Base-by-base conservation (phyloP, 1,140 invertebrate genomes). In the Diachasma alloeum region DNA sequence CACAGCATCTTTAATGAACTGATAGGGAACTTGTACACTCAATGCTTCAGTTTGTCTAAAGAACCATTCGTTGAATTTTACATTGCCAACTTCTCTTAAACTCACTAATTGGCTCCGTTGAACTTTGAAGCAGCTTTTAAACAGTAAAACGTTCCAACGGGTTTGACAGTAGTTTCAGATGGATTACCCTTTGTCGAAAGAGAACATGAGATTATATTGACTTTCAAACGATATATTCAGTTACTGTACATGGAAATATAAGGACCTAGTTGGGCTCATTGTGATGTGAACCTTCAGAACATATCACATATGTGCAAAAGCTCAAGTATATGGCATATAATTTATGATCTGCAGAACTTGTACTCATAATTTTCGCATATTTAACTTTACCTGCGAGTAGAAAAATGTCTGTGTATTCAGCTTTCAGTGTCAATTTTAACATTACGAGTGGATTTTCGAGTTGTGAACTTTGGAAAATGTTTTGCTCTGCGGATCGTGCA, bases 31-130 rank as follows among this genome's bases (percentile, higher is more conserved):
- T 53, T 53, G n/a, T 15, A 9, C 6, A 53, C 48, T 53, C 48
- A 2, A 19, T 53, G 5, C 1, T 17, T 53, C 15, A 53, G 15
- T n/a, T 53, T 9, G 9, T 2, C n/a, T 53, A 17, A 53, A 53
- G 48, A 42, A 59, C 67, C 67, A 74, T 77, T 66, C 78, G 79
- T 73, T 79, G 72, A 59, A 79, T 74, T 44, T 75, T 75, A 68
- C 76, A 77, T 46, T 73, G 69, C 36, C 59, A 73, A 22, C 70
- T 72, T 63, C 73, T 76, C 24, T 72, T 44, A 76, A 53, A 69
- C 74, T 71, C 48, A 74, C 70, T 63, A 80, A 75, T 74, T 75
- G 74, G 66, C 56, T 48, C 22, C 19, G 24, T 24, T 70, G 46
- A 75, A 74, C 63, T 70, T 74, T 42, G 37, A 13, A 71, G 74